Conservation (phyloP, 1,140 invertebrate genomes). For the Papilio aristodemus region DNA sequence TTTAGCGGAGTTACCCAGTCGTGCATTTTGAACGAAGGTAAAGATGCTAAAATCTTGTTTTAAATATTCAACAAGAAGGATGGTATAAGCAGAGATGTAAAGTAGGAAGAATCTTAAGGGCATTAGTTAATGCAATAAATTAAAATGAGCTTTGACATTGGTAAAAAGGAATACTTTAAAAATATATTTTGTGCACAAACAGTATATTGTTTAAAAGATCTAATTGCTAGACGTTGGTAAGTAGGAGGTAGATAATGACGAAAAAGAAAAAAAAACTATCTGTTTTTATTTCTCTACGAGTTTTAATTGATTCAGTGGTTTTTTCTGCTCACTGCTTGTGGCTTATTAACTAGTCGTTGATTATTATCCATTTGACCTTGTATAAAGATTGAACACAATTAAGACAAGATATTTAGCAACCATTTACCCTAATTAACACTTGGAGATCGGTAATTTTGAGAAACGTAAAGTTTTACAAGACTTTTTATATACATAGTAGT, state of each 20-base stretch:
- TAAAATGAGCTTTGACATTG: too few species aligned
- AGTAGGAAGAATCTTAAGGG: not conserved
- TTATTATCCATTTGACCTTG: conserved; percentile 8
- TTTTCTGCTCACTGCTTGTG: not conserved
- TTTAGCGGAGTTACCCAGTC: too few species aligned
- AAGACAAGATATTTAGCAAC: conserved; percentile 46
- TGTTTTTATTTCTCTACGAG: not conserved
- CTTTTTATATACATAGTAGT: conserved; percentile 19
- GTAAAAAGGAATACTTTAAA: too few species aligned
- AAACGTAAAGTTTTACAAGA: conserved; percentile 37
- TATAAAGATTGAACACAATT: conserved; percentile 37
- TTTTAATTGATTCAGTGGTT: conserved; percentile 11
- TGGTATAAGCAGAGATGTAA: not conserved
- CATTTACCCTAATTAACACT: conserved; percentile 49
- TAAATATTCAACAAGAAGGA: not conserved
- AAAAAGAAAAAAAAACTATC: not conserved
- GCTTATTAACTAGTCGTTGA: conserved; percentile 7
- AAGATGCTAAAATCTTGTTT: too few species aligned
- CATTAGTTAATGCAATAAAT: too few species aligned
- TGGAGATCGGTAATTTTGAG: conserved; percentile 24
- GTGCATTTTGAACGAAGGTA: too few species aligned
- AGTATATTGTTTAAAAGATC: not conserved
- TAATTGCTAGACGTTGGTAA: too few species aligned
- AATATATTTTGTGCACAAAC: not conserved
- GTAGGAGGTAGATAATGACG: not conserved